Evolutionary conservation across 2,888 invertebrate genomes (phyloP).

Genomic region (Adelphocoris suturalis): DNA sequence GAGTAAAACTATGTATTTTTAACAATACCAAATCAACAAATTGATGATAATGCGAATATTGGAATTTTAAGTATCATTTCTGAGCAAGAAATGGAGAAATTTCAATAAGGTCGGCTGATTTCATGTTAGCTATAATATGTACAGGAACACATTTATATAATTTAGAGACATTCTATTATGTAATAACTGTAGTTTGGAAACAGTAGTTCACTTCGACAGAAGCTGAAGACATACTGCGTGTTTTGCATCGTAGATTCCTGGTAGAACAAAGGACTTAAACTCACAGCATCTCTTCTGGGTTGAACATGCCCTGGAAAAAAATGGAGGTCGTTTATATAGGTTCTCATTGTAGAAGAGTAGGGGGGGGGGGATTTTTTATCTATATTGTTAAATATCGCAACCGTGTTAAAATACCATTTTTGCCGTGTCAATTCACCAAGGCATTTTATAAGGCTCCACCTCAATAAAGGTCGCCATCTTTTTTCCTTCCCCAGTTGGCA

Average conservation of each 20-base stretch:
- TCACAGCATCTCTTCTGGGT: slow-evolving; percentile 86
- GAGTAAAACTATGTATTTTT: neutral
- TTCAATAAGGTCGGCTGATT: neutral
- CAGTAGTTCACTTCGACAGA: neutral
- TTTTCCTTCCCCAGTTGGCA: no score
- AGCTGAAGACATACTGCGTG: neutral
- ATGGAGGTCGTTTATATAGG: slow-evolving; percentile 77
- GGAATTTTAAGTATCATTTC: neutral
- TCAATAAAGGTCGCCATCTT: no score
- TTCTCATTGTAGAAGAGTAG: no score
- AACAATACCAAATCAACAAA: neutral
- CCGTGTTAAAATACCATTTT: no score
- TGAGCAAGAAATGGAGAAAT: neutral
- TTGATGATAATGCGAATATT: neutral
- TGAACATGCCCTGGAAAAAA: slow-evolving; percentile 89
- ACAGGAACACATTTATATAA: neutral
- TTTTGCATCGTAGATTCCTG: neutral
- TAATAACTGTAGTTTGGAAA: neutral
- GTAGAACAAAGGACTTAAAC: neutral
- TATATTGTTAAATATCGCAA: neutral
- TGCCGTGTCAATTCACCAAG: no score
- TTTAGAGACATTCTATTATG: neutral
- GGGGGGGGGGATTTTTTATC: no score
- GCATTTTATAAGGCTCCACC: no score
- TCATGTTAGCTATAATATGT: neutral